Conservation (phyloP, 2,797 vertebrate genomes). For the Tauraco hartlaubi region DNA sequence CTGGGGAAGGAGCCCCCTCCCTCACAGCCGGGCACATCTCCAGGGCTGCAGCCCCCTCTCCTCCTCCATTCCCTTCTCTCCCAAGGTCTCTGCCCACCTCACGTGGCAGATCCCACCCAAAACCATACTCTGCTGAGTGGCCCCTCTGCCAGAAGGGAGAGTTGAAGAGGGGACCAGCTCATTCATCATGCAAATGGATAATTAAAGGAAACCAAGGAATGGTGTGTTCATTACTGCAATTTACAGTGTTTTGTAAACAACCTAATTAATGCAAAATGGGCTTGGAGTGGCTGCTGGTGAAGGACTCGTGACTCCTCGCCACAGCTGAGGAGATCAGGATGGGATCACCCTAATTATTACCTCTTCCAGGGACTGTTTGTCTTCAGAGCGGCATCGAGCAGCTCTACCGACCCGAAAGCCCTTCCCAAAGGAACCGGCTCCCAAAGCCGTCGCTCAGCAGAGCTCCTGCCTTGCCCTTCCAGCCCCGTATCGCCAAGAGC, state of each 20-base stretch:
- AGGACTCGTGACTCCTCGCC: background rate
- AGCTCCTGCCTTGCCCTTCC: background rate
- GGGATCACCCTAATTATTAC: slow-evolving; percentile 51
- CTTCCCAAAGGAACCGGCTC: background rate
- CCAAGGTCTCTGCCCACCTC: background rate
- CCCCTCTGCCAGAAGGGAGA: background rate
- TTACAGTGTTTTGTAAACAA: slow-evolving; percentile 69
- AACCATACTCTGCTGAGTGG: background rate
- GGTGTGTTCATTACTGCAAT: slow-evolving; percentile 30
- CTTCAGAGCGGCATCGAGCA: background rate
- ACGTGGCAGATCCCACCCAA: background rate
- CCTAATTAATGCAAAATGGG: slow-evolving; percentile 52
- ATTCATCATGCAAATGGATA: slow-evolving; percentile 24
- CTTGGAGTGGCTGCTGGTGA: slow-evolving; percentile 46
- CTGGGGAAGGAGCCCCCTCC: background rate
- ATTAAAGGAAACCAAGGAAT: slow-evolving; percentile 43
- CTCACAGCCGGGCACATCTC: background rate
- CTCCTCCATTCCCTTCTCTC: background rate
- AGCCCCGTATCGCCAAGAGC: background rate
- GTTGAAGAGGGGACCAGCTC: background rate
- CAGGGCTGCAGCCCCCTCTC: background rate
- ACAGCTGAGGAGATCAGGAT: slow-evolving; percentile 16
- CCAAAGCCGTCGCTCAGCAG: background rate
- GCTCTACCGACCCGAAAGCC: background rate
- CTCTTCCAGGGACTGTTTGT: background rate